These are phyloP conservation scores for Aplidium turbinatum DNA, from an alignment of 23 tunicate genomes.

Conservation along the genomic window DNA sequence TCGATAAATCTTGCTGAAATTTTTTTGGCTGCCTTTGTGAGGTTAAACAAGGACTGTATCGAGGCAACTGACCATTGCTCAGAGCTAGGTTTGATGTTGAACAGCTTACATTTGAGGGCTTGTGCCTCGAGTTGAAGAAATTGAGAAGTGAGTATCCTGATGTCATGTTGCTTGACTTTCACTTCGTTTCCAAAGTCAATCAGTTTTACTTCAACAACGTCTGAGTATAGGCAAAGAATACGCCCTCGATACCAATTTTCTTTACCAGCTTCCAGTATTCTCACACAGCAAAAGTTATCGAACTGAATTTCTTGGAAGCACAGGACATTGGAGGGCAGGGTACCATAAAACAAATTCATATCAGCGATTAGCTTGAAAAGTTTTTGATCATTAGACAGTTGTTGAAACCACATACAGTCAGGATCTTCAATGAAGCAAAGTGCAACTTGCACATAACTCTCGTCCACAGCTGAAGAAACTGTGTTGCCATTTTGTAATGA, in stretches of 20 bases:
- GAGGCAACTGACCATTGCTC: conserved; percentile 43
- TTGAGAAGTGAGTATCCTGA: conserved; percentile 25
- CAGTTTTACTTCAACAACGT: conserved; percentile 60
- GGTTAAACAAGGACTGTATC: conserved; percentile 18
- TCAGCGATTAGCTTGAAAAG: conserved; percentile 32
- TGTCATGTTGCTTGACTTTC: conserved; percentile 27
- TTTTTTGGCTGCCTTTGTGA: conserved; percentile 11
- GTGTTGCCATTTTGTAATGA: no score
- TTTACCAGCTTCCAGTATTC: not conserved
- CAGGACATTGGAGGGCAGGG: conserved; percentile 26
- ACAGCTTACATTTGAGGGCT: conserved; percentile 53
- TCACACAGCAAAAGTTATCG: conserved; percentile 13
- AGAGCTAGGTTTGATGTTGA: conserved; percentile 31
- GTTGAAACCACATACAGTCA: conserved; percentile 78
- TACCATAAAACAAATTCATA: conserved; percentile 39
- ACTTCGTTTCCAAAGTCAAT: conserved; percentile 73
- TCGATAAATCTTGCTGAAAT: conserved; percentile 47
- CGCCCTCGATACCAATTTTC: conserved; percentile 61
- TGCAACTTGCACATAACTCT: conserved; percentile 28
- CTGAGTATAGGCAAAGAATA: conserved; percentile 30
- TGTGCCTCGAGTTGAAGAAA: conserved; percentile 36
- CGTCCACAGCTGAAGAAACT: no score
- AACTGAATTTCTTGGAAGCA: conserved; percentile 2
- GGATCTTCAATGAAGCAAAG: conserved; percentile 66
- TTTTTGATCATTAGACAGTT: conserved; percentile 14